Percentiles rank a stretch among this genome's conserved stretches.
Evolutionary conservation across 1,140 invertebrate genomes (phyloP).

Genomic region (Nephila pilipes): DNA sequence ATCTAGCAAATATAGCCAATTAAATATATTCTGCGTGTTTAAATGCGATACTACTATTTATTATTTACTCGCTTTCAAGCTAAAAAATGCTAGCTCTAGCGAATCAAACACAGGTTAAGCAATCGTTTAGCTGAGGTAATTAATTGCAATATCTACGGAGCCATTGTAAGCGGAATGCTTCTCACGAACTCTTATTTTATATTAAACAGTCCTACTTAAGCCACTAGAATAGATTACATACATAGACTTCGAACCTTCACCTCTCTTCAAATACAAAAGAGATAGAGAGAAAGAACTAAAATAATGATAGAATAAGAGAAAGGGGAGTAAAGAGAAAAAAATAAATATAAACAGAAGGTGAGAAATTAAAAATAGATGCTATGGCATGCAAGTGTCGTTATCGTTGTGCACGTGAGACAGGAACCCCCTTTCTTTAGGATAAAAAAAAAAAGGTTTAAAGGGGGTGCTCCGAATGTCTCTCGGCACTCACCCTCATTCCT

Average conservation of each 20-base stretch:
- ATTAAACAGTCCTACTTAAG: background rate
- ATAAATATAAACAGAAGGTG: conserved; percentile 31
- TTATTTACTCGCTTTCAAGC: too few species aligned
- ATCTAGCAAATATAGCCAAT: too few species aligned
- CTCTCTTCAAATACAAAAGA: conserved; percentile 34
- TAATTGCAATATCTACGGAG: too few species aligned
- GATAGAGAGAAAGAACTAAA: background rate
- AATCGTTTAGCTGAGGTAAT: too few species aligned
- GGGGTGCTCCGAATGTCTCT: conserved; percentile 60
- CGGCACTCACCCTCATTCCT: conserved; percentile 95
- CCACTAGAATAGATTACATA: background rate
- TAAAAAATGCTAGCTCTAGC: too few species aligned
- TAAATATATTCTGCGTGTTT: too few species aligned
- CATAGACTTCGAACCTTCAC: background rate
- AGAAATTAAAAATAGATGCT: conserved; percentile 49
- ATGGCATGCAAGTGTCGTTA: conserved; percentile 66
- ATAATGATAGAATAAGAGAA: conserved; percentile 30
- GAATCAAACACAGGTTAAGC: too few species aligned
- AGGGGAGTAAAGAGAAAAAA: conserved; percentile 2
- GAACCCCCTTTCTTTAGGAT: conserved; percentile 14
- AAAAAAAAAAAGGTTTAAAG: conserved; percentile 17
- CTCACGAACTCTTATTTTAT: too few species aligned
- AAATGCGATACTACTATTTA: too few species aligned
- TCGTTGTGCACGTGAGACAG: conserved; percentile 69
- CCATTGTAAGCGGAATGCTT: too few species aligned